Evolutionary conservation across 1,140 invertebrate genomes (phyloP).

Genomic region (Drosophila watanabei): DNA sequence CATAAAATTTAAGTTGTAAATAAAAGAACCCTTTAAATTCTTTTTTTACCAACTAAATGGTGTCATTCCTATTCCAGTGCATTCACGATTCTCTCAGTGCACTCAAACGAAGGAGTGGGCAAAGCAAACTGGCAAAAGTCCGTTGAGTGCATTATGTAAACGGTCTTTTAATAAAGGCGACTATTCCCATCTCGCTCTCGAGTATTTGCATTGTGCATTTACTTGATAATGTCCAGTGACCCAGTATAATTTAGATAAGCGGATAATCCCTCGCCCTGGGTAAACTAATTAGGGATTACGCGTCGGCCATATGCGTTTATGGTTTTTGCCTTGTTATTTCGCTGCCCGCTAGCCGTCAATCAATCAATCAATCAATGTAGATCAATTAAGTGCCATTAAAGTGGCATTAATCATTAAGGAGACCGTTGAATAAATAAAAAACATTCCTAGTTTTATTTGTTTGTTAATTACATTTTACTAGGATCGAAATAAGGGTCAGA

Average conservation of each 20-base stretch:
- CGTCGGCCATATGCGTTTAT: conserved; percentile 41
- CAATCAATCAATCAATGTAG: conserved; percentile 51
- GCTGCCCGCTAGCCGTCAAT: conserved; percentile 29
- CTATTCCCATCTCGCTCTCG: background rate
- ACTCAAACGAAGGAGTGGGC: background rate
- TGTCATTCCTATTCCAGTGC: background rate
- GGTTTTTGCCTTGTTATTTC: conserved; percentile 24
- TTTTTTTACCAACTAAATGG: too few relatives aligned
- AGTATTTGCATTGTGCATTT: conserved; percentile 51
- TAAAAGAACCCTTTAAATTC: too few relatives aligned
- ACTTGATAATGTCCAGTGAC: conserved; percentile 30
- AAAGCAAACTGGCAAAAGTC: conserved; percentile 37
- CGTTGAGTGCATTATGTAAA: conserved; percentile 60
- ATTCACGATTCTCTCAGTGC: background rate
- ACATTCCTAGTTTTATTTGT: conserved; percentile 19
- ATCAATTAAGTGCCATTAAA: conserved; percentile 57
- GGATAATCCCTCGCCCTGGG: conserved; percentile 37
- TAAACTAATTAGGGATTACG: conserved; percentile 60
- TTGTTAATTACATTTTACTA: conserved; percentile 18
- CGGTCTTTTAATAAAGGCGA: conserved; percentile 42
- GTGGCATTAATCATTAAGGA: conserved; percentile 47
- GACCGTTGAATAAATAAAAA: background rate
- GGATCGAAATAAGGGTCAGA: background rate
- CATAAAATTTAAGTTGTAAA: too few relatives aligned
- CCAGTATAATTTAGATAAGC: conserved; percentile 53